Evolutionary conservation across 2,797 vertebrate genomes (phyloP).

Genomic region (Microcaecilia unicolor): DNA sequence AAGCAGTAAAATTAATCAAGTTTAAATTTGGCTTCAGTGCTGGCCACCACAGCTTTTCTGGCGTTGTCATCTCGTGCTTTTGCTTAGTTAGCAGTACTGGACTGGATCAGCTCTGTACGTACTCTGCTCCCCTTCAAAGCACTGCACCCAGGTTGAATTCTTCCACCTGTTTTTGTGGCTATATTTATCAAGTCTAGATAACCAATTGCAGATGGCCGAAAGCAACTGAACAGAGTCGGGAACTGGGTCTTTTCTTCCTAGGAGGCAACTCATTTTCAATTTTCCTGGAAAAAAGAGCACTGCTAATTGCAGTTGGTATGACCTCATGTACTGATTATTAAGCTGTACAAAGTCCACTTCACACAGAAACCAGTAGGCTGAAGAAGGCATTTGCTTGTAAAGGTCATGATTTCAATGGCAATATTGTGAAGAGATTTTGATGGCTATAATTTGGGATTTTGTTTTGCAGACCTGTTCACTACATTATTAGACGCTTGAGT

Average conservation of each 20-base stretch:
- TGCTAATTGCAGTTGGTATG: not conserved
- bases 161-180: not conserved
- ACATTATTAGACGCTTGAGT: no score
- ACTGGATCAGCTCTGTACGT: not conserved
- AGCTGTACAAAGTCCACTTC: not conserved
- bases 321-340: not conserved
- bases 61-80: no score
- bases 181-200: no score
- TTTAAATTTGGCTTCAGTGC: no score
- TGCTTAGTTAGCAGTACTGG: no score
- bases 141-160: not conserved
- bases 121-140: not conserved
- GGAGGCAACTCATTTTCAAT: conserved; percentile 1
- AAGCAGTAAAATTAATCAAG: not conserved
- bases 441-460: no score
- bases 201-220: no score
- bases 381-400: not conserved
- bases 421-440: no score
- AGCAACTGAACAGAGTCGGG: not conserved
- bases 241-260: conserved; percentile 3
- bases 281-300: not conserved
- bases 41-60: no score
- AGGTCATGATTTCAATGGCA: conserved; percentile 9
- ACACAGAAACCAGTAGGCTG: not conserved
- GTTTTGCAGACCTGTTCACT: no score